Evolutionary conservation across 2,113 vertebrate genomes (phyloP).

Genomic region (Mormoops blainvillei): DNA sequence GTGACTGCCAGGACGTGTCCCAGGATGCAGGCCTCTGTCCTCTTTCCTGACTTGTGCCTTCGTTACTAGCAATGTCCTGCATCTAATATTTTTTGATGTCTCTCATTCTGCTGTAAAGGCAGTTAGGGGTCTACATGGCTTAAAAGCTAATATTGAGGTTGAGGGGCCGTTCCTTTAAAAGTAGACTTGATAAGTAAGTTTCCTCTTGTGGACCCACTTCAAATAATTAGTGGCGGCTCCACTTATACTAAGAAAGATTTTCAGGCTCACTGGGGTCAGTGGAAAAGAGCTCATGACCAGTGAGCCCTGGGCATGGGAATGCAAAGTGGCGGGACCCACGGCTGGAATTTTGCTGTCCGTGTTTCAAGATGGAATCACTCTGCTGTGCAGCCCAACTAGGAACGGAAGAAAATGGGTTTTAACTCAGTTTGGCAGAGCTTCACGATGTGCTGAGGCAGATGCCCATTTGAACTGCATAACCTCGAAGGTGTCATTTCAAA

Average conservation of each 20-base stretch:
- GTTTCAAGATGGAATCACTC: background rate
- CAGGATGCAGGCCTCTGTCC: no score
- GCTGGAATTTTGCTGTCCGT: fast-evolving
- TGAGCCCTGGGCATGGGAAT: background rate
- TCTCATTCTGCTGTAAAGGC: background rate
- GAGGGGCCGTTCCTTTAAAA: background rate
- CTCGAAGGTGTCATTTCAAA: fast-evolving
- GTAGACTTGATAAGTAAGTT: background rate
- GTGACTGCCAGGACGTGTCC: background rate
- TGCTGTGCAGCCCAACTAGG: background rate
- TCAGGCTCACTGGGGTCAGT: fast-evolving
- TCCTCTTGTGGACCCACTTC: background rate
- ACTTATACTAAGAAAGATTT: background rate
- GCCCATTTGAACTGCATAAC: background rate
- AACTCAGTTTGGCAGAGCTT: background rate
- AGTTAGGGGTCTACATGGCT: background rate
- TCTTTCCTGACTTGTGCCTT: background rate
- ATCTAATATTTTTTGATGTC: fast-evolving
- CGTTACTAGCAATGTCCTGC: fast-evolving
- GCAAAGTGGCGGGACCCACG: fast-evolving
- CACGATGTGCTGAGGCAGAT: fast-evolving
- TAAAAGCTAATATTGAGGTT: fast-evolving
- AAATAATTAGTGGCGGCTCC: background rate
- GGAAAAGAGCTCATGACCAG: fast-evolving
- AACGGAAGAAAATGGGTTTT: background rate